These are phyloP conservation scores for Chelonoidis abingdonii DNA, from an alignment of 2,113 vertebrate species.

Conservation along the genomic window DNA sequence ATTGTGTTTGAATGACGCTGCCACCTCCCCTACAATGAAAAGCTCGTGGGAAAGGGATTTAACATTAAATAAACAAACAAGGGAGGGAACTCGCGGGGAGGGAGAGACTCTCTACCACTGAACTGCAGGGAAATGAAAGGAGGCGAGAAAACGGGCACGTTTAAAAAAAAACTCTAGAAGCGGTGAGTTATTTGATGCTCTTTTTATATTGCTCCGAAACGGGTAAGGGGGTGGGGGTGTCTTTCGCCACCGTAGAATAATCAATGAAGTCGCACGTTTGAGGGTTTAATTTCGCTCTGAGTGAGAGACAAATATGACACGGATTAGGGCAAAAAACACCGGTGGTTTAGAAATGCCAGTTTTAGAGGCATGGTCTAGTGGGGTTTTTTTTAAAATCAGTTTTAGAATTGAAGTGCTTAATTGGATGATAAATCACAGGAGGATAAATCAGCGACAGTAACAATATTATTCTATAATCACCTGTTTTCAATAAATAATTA, in stretches of 20 bases:
- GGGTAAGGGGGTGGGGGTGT: no score
- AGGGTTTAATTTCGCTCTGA: not conserved
- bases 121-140: not conserved
- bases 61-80: not conserved
- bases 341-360: not conserved
- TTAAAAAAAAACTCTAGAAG: not conserved
- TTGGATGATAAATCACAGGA: not conserved
- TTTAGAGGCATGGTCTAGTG: not conserved
- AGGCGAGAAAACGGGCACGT: not conserved
- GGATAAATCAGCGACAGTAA: not conserved
- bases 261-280: not conserved
- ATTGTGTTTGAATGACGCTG: conserved; percentile 73
- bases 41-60: conserved; percentile 62
- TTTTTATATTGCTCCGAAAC: not conserved
- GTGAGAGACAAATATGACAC: not conserved
- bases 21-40: conserved; percentile 71
- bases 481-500: not conserved
- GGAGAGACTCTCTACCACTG: not conserved
- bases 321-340: not conserved
- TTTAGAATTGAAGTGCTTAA: not conserved
- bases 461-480: not conserved
- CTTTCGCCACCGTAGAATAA: not conserved
- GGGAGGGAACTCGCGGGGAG: not conserved
- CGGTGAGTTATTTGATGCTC: no score
- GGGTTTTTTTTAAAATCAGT: conserved; percentile 48